phyloP scores from a whole-genome alignment of 2,888 invertebrate genomes.

The Lasius fuliginosus region DNA sequence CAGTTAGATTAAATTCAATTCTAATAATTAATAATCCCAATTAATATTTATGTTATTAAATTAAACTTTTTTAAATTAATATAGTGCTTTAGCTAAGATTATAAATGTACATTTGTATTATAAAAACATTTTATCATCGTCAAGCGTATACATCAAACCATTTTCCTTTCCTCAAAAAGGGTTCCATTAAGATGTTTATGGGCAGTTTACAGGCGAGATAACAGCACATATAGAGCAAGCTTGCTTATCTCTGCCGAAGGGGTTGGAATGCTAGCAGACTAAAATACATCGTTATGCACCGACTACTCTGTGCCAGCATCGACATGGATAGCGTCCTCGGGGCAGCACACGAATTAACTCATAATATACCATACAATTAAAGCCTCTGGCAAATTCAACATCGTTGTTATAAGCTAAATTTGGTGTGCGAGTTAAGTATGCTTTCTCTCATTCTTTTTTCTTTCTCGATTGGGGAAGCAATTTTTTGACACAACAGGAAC shows the following conservation, averaged over 20 bases:
- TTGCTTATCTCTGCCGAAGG: slow-evolving; percentile 13
- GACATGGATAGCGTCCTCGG: slow-evolving; percentile 40
- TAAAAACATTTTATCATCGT: background rate
- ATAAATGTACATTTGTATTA: background rate
- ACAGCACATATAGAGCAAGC: slow-evolving; percentile 3
- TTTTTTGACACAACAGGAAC: slow-evolving; percentile 81
- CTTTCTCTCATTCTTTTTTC: slow-evolving; percentile 50
- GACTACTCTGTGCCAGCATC: background rate
- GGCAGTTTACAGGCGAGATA: background rate
- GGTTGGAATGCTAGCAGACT: background rate
- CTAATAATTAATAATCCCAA: background rate
- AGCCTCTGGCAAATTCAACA: slow-evolving; percentile 77
- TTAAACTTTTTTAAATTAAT: background rate
- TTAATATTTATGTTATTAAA: background rate
- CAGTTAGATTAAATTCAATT: background rate
- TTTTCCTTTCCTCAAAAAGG: slow-evolving; percentile 2
- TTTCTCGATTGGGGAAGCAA: slow-evolving; percentile 61
- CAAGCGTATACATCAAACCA: background rate
- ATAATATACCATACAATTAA: slow-evolving; percentile 77
- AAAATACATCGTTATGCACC: slow-evolving; percentile 23
- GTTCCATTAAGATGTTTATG: slow-evolving; percentile 6
- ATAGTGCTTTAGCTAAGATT: background rate
- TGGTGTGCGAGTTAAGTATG: slow-evolving; percentile 50
- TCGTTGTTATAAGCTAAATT: slow-evolving; percentile 70
- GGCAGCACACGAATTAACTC: slow-evolving; percentile 76